Evolutionary conservation across 2,797 vertebrate genomes (phyloP).

Genomic region (Nyctalus aviator): DNA sequence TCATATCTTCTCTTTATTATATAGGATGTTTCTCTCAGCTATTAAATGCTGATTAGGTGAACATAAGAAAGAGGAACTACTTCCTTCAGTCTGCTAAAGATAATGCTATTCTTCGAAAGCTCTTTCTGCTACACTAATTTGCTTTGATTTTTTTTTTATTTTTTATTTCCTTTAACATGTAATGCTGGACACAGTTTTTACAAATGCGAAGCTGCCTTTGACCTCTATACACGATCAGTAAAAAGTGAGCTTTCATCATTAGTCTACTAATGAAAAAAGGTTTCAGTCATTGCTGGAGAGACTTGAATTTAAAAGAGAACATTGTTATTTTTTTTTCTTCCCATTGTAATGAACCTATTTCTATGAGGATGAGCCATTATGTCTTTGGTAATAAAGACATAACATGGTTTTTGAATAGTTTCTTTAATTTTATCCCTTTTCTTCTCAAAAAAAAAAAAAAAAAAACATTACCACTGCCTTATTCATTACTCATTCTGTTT

Average conservation of each 20-base stretch:
- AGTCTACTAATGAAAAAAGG: slow-evolving; percentile 74
- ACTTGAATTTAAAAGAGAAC: slow-evolving; percentile 66
- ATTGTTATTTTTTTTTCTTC: slow-evolving; percentile 63
- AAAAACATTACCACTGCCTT: neutral
- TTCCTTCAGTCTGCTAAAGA: slow-evolving; percentile 35
- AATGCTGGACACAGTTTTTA: slow-evolving; percentile 41
- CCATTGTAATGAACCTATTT: slow-evolving; percentile 73
- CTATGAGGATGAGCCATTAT: slow-evolving; percentile 50
- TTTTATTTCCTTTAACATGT: slow-evolving; percentile 53
- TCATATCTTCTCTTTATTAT: too few relatives aligned
- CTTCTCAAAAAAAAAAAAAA: slow-evolving; percentile 17
- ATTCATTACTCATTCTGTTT: slow-evolving; percentile 33
- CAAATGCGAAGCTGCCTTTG: slow-evolving; percentile 40
- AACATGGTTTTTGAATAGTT: slow-evolving; percentile 49
- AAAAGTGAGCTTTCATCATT: slow-evolving; percentile 74
- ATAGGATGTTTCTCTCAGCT: neutral
- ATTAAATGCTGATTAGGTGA: slow-evolving; percentile 56
- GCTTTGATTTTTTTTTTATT: slow-evolving; percentile 73
- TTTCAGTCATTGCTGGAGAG: slow-evolving; percentile 62
- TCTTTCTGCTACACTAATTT: slow-evolving; percentile 60
- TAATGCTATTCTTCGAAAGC: slow-evolving; percentile 40
- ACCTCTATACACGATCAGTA: slow-evolving; percentile 2
- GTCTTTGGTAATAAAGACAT: slow-evolving; percentile 47
- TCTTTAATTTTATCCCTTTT: slow-evolving; percentile 67
- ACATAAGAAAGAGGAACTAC: neutral